Percentiles rank a stretch among this genome's conserved stretches.
Evolutionary conservation across 2,888 invertebrate species (phyloP).

Genomic region (Desoria tigrina): DNA sequence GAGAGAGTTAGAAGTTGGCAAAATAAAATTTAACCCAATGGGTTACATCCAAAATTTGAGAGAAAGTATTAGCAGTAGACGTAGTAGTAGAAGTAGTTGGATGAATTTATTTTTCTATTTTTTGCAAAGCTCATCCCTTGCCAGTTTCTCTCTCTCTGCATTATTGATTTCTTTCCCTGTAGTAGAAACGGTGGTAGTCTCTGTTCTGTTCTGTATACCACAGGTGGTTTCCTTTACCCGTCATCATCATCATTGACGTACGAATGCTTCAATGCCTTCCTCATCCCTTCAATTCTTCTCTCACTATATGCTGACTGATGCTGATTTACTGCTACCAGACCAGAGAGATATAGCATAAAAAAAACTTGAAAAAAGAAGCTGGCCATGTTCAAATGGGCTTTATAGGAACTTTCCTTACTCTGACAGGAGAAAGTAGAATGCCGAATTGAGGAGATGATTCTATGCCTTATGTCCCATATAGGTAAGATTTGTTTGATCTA

Average conservation of each 20-base stretch:
- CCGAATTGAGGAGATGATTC: too few species aligned
- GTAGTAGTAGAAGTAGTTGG: not conserved
- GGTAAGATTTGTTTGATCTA: too few species aligned
- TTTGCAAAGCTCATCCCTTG: not conserved
- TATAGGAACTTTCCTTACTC: too few species aligned
- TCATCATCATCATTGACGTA: not conserved
- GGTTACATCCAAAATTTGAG: too few species aligned
- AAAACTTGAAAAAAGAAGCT: too few species aligned
- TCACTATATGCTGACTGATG: not conserved
- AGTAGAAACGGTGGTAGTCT: not conserved
- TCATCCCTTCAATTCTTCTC: not conserved
- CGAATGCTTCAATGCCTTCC: not conserved
- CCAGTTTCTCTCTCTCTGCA: constrained; percentile 27
- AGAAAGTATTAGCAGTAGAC: too few species aligned
- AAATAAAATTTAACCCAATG: not conserved
- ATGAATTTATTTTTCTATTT: not conserved
- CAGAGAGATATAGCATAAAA: too few species aligned
- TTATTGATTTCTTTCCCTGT: constrained; percentile 32
- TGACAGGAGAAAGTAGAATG: too few species aligned
- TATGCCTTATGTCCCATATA: too few species aligned
- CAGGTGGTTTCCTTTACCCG: constrained; percentile 32
- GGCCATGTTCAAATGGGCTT: not conserved
- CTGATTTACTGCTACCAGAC: constrained; percentile 6
- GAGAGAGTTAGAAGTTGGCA: not conserved
- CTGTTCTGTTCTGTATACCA: constrained; percentile 15